Percentiles rank a stretch among this genome's conserved stretches.
Conservation (phyloP, 2,888 invertebrate species). For the Prosapia bicincta region DNA sequence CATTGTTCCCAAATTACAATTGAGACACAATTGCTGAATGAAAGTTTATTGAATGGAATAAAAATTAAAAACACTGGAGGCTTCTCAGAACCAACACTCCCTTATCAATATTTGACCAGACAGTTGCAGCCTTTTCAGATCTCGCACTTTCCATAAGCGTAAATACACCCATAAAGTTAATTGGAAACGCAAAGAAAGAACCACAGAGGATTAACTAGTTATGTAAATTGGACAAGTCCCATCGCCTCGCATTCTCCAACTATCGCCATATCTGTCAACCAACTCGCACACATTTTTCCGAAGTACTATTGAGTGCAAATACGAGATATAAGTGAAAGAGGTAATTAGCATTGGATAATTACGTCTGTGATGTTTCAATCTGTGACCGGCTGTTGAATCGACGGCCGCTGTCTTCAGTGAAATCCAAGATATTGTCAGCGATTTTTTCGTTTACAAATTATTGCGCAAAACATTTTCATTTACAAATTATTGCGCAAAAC, state of each 20-base stretch:
- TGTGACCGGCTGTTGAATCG: not conserved
- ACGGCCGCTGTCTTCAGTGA: no score
- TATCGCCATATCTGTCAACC: slow-evolving; percentile 2
- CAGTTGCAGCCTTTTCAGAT: not conserved
- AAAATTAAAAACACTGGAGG: no score
- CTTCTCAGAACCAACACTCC: no score
- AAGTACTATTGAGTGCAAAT: not conserved
- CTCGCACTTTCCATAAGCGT: not conserved
- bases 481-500: no score
- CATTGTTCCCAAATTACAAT: no score
- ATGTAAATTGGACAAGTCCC: not conserved
- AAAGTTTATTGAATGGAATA: no score
- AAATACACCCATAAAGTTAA: not conserved
- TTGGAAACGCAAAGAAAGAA: not conserved
- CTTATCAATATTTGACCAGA: not conserved
- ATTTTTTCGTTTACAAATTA: no score
- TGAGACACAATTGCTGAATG: no score
- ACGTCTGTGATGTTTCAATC: not conserved
- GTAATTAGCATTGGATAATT: not conserved
- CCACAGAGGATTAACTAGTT: not conserved
- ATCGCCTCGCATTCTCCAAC: not conserved
- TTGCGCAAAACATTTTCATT: no score
- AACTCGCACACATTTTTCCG: not conserved
- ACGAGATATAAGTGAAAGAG: not conserved
- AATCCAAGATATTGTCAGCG: no score